phyloP scores from a whole-genome alignment of 37 sponge, comb jelly and placozoan species.

The Theonella swinhoei region DNA sequence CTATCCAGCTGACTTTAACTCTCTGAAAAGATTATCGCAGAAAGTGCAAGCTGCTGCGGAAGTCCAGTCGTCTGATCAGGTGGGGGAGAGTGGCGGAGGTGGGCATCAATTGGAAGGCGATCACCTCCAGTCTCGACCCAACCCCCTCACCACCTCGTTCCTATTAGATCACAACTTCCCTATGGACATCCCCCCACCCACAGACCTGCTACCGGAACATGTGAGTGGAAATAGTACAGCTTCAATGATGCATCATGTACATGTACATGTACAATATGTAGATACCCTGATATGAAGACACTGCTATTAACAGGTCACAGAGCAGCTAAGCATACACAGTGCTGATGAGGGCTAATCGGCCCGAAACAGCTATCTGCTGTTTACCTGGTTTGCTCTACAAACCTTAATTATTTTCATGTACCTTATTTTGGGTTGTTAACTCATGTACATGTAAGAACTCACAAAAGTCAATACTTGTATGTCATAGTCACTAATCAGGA shows the following conservation, averaged over 20 bases:
- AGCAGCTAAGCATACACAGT: too few species aligned
- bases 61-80: background rate
- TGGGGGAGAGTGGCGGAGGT: background rate
- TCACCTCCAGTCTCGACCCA: constrained; percentile 7
- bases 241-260: background rate
- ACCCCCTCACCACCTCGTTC: constrained; percentile 16
- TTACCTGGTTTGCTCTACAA: too few species aligned
- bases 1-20: background rate
- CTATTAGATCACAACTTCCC: constrained; percentile 58
- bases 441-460: too few species aligned
- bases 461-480: too few species aligned
- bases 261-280: too few species aligned
- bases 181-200: constrained; percentile 58
- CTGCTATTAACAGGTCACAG: too few species aligned
- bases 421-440: too few species aligned
- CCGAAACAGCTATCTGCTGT: too few species aligned
- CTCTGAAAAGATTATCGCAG: constrained; percentile 1
- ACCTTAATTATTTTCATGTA: too few species aligned
- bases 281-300: too few species aligned
- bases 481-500: too few species aligned
- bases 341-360: too few species aligned
- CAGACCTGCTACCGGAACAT: constrained; percentile 36
- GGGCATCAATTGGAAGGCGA: constrained; percentile 6
- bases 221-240: constrained; percentile 21
- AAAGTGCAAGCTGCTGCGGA: background rate